Evolutionary conservation across 2,888 invertebrate genomes (phyloP).

Genomic region (Herminia tarsipennalis): DNA sequence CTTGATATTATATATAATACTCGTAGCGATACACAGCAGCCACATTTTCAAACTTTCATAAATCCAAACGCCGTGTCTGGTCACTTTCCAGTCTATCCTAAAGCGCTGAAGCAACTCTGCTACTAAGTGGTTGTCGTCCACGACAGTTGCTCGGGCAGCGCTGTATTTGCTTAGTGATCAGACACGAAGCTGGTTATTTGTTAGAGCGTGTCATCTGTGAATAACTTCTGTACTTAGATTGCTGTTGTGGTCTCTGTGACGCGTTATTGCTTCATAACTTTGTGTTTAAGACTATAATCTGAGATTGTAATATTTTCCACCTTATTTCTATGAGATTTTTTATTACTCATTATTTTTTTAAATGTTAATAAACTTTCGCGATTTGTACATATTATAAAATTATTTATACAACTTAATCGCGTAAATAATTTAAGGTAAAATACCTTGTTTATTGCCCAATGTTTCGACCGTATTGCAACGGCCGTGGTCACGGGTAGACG

Average conservation of each 20-base stretch:
- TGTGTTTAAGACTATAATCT: constrained; percentile 1
- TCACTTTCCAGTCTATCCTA: constrained; percentile 22
- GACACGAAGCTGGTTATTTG: constrained; percentile 29
- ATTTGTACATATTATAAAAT: too few relatives aligned
- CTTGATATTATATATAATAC: too few relatives aligned
- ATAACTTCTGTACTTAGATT: constrained; percentile 30
- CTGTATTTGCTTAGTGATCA: constrained; percentile 52
- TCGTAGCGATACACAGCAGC: too few relatives aligned
- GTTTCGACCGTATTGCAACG: too few relatives aligned
- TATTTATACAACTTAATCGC: too few relatives aligned
- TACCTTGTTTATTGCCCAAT: too few relatives aligned
- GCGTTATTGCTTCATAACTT: constrained; percentile 28
- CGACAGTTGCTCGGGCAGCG: constrained; percentile 44
- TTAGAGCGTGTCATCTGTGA: constrained; percentile 35
- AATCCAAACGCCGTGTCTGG: not conserved
- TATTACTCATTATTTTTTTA: too few relatives aligned
- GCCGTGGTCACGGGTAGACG: too few relatives aligned
- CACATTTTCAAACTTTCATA: not conserved
- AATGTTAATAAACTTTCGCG: too few relatives aligned
- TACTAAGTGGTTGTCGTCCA: constrained; percentile 68
- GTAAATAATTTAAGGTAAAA: too few relatives aligned
- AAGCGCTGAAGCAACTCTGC: constrained; percentile 57
- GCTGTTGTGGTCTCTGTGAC: constrained; percentile 16
- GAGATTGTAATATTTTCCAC: not conserved
- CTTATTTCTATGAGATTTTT: not conserved